Evolutionary conservation across 1,140 invertebrate species (phyloP), one percentile per base, ranked within the genome.

Genomic region (Dendrolimus punctatus): DNA sequence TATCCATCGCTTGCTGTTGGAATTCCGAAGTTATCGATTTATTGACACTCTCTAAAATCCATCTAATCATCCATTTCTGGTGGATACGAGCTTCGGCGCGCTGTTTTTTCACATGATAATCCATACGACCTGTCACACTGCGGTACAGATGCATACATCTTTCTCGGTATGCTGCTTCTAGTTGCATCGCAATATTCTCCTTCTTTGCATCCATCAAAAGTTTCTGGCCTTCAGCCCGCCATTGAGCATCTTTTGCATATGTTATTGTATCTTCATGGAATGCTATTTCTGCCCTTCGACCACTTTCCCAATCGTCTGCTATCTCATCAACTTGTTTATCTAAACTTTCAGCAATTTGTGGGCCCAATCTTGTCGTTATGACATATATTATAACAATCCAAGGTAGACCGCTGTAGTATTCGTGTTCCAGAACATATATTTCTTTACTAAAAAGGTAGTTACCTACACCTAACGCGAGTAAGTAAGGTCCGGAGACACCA

Each of bases 391-490:
- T 91, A n/a, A 95, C 74, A 6, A 91, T 73, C 0, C 96, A 73
- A 6, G 94, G 92, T 5, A 95, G 53, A 46, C 95, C 95, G 63
- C 87, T 89, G 71, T 95, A 96, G 83, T 92, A 97, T 76, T 98
- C 95, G 71, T 98, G 96, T 73, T 99, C 97, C 85, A 96, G 79
- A 4, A 99, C 91, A 72, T 91, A 96, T 54, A 94, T 93, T 88
- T 99, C 97, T 83, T 99, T 99, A 65, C 96, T 98, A 44, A 95
- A 47, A 46, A 98, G 75, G 71, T 93, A 98, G 39, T 96, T 96
- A 9, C 89, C 60, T 5, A 97, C 55, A 53, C 92, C 92, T 59
- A 90, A 80, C 9, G 90, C 91, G 76, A 99, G 95, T 46, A 94
- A 76, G 71, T 99, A 99, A 9, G 96, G 95, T 68, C 94, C 94